Percentiles rank a stretch among this genome's conserved stretches.
These are phyloP conservation scores for Crossocerus cetratus DNA, from an alignment of 2,888 invertebrate species.

Conservation along the genomic window DNA sequence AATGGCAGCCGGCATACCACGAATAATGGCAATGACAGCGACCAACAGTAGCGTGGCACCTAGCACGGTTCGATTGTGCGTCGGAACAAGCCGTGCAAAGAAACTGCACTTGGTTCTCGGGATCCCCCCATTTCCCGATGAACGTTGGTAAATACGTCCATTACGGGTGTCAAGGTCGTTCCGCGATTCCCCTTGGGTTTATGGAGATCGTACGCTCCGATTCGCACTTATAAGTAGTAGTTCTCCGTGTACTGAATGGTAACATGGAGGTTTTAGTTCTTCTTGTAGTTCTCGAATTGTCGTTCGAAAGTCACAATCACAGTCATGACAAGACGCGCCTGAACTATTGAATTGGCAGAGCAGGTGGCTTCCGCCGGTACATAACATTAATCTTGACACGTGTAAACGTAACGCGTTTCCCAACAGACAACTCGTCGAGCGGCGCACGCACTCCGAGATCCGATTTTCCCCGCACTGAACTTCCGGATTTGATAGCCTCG, in stretches of 20 bases:
- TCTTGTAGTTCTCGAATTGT: neutral
- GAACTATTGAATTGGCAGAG: conserved; percentile 39
- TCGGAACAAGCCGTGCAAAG: too few species aligned
- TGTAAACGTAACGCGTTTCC: neutral
- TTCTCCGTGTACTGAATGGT: neutral
- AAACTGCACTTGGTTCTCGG: too few species aligned
- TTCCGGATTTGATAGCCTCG: too few species aligned
- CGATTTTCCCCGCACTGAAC: too few species aligned
- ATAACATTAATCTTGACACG: conserved; percentile 1
- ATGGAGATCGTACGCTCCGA: too few species aligned
- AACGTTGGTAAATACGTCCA: too few species aligned
- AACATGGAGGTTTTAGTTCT: too few species aligned
- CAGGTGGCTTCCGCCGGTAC: conserved; percentile 21
- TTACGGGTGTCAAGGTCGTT: too few species aligned
- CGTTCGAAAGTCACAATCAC: conserved; percentile 17
- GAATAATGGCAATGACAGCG: conserved; percentile 33
- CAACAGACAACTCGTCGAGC: conserved; percentile 10
- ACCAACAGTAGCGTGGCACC: conserved; percentile 26
- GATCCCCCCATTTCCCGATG: too few species aligned
- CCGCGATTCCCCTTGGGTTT: too few species aligned
- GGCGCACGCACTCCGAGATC: neutral
- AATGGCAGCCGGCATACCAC: conserved; percentile 18
- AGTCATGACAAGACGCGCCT: conserved; percentile 33
- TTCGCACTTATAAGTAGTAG: too few species aligned
- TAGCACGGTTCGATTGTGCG: too few species aligned